Base-by-base conservation (phyloP, 1,140 invertebrate species). In the Pissodes strobi region DNA sequence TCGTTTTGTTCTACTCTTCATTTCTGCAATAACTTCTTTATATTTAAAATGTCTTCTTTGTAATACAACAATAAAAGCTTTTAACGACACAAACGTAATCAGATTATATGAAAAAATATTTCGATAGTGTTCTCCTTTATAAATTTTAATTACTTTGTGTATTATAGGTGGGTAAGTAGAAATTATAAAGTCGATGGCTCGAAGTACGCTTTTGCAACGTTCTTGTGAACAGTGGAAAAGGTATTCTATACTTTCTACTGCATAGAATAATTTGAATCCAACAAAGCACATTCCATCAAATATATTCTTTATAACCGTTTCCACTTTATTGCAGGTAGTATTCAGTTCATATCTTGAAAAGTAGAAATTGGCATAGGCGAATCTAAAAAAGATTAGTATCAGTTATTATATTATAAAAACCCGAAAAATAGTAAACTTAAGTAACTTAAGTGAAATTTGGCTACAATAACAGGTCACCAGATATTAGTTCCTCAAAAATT, bases 311-410 rank as follows among this genome's bases (percentile, higher is more conserved):
- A 55, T 10, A 9, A 55, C 37, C 5, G 12, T 37, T 15, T 55
- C 30, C 4, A 8, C 9, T n/a, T 17, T 18, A 38, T 55, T 55
- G 2, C 9, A 17, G 2, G 18, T 22, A 2, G 30, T 55, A 13
- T 55, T 55, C 6, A 55, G 9, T 8, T 37, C 51, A 37, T 5
- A 55, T 34, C 18, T 55, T 18, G 51, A 38, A 55, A 55, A 55
- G 1, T 1, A 6, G 1, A 55, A 15, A n/a, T 55, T 55, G 2
- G 38, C 2, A 12, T 55, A 37, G 5, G 2, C 8, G 13, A 55
- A 55, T 18, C 51, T 55, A 17, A 34, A 55, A 55, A 27, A 51
- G 27, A 51, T n/a, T n/a, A n/a, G n/a, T n/a, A n/a, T n/a, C n/a
- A n/a, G n/a, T n/a, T n/a, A n/a, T n/a, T n/a, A n/a, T n/a, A n/a